Conservation (phyloP, 1,140 invertebrate species). For the Drosophila punjabiensis region DNA sequence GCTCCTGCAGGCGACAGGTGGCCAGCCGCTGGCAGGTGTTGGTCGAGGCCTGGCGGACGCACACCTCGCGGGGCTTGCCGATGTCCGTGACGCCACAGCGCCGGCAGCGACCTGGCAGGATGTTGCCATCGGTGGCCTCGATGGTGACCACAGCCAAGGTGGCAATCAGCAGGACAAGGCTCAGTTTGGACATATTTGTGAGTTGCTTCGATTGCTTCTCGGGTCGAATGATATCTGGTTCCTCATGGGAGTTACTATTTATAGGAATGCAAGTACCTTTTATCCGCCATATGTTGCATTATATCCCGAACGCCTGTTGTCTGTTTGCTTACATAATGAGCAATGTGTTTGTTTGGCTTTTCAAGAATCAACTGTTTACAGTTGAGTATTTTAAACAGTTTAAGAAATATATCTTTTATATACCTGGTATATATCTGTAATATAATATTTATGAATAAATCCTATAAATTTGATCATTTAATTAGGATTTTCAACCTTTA, state of each 20-base stretch:
- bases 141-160: conserved; percentile 26
- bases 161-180: conserved; percentile 30
- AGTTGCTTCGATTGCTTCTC: not conserved
- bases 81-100: conserved; percentile 43
- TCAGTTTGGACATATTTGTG: conserved; percentile 52
- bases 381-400: not conserved
- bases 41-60: conserved; percentile 32
- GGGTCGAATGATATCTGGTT: not conserved
- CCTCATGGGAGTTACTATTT: not conserved
- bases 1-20: conserved; percentile 50
- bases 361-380: not conserved
- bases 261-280: not conserved
- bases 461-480: not conserved
- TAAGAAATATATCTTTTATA: not conserved
- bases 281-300: not conserved
- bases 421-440: too few relatives aligned
- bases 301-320: not conserved
- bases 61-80: conserved; percentile 16
- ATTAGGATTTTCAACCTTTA: not conserved
- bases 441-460: not conserved
- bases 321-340: not conserved
- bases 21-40: conserved; percentile 53
- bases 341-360: not conserved
- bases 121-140: conserved; percentile 21
- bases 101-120: not conserved